Percentiles rank a stretch among this genome's conserved stretches.
phyloP scores from a whole-genome alignment of 2,797 vertebrate genomes.

The Cyclura pinguis region DNA sequence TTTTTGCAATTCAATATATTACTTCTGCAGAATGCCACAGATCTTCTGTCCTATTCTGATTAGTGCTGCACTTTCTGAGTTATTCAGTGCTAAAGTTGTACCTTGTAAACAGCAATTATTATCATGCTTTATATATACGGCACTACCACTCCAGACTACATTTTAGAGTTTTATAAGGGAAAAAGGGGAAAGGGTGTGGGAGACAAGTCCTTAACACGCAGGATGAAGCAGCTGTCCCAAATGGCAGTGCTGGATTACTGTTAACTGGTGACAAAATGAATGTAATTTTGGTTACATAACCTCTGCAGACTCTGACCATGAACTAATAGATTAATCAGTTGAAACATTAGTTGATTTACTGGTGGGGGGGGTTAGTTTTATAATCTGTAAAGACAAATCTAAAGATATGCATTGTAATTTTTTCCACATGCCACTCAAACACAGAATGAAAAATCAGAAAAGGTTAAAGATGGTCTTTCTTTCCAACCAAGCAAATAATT shows the following conservation, averaged over 20 bases:
- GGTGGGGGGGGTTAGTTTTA: neutral
- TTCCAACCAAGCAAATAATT: neutral
- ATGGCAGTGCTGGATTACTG: neutral
- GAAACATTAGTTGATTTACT: neutral
- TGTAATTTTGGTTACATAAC: neutral
- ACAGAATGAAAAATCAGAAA: neutral
- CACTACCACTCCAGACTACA: neutral
- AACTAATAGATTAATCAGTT: neutral
- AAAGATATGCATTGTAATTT: neutral
- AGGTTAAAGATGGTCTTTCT: neutral
- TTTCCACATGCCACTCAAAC: neutral
- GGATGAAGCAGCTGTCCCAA: neutral
- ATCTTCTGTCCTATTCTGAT: neutral
- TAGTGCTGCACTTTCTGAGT: neutral
- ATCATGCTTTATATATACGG: conserved; percentile 3
- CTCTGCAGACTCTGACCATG: neutral
- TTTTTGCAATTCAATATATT: neutral
- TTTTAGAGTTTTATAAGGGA: neutral
- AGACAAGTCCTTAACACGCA: neutral
- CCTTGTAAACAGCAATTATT: neutral
- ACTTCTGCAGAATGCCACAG: neutral
- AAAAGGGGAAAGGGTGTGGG: neutral
- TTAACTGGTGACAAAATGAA: neutral
- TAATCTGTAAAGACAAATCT: neutral
- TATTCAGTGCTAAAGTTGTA: neutral